A percentile compares a stretch with the other conserved stretches of the same genome.
Evolutionary conservation across 2,797 vertebrate species (phyloP).

Genomic region (Chaunax sp.): DNA sequence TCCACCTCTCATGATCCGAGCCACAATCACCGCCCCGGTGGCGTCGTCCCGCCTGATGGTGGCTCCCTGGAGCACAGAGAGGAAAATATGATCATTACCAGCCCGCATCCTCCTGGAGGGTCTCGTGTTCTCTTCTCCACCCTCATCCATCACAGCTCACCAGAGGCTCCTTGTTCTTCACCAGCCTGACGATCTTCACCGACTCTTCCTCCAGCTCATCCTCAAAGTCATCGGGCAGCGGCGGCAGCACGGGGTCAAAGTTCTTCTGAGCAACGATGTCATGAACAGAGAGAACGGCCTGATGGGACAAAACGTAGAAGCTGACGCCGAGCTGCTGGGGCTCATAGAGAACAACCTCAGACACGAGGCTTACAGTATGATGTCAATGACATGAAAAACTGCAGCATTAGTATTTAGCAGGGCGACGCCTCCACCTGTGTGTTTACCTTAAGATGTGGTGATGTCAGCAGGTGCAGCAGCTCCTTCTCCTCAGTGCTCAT

Average conservation of each 20-base stretch:
- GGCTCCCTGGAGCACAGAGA: conserved; percentile 86
- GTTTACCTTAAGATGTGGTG: conserved; percentile 92
- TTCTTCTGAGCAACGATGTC: conserved; percentile 98
- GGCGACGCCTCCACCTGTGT: background rate
- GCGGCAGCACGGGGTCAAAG: conserved; percentile 95
- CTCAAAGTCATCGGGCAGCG: conserved; percentile 91
- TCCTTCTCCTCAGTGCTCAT: conserved; percentile 93
- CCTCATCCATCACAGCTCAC: conserved; percentile 72
- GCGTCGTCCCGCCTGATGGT: conserved; percentile 94
- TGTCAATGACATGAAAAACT: too few relatives aligned
- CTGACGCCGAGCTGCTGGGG: conserved; percentile 2
- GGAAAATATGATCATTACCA: conserved; percentile 4
- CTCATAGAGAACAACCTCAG: background rate
- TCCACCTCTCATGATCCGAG: conserved; percentile 95
- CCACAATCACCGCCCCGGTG: conserved; percentile 91
- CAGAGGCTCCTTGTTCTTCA: conserved; percentile 98
- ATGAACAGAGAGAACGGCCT: conserved; percentile 94
- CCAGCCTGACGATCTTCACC: conserved; percentile 94
- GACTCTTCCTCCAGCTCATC: conserved; percentile 97
- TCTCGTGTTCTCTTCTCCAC: background rate
- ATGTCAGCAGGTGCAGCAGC: conserved; percentile 91
- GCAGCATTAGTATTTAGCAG: too few relatives aligned
- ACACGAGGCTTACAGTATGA: too few relatives aligned
- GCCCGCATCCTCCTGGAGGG: too few relatives aligned
- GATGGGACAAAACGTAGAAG: conserved; percentile 28